Evolutionary conservation across 2,888 invertebrate species (phyloP), one percentile per base, ranked within the genome.

Genomic region (Noctua fimbriata): DNA sequence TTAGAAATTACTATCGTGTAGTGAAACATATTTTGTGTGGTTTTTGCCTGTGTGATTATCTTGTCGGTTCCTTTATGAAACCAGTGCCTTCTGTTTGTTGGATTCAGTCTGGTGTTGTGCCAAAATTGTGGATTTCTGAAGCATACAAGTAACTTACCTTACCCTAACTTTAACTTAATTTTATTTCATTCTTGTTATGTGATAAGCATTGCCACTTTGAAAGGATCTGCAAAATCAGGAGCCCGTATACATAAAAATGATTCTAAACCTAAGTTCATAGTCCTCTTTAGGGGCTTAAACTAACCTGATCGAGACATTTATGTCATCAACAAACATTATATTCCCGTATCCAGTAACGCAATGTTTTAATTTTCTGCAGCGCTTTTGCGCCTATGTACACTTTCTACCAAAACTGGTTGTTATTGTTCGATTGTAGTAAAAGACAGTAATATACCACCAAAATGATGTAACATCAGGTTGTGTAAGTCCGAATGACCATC

Each of bases 1-100:
- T 89, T 89, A 88, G 78, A 85, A 83, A 85, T 87, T 73, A 79
- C 74, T 72, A 79, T 76, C 66, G 81, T 65, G 65, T 44, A 55
- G 80, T 63, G 65, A 58, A 49, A 69, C 14, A 78, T 73, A 79
- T 84, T 84, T 79, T 84, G 79, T 79, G 73, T 49, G 75, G 60
- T 9, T 41, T 85, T 85, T 47, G 65, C 73, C 75, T 73, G 67
- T 76, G 74, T 81, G 82, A 82, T 78, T 81, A 76, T 75, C 73
- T 76, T 67, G 58, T 49, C 63, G 71, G 81, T 76, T 82, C 58
- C 67, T 86, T 60, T 77, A 76, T 76, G 65, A 73, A 77, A 58
- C 12, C 73, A 83, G 83, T 83, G 70, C 52, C 60, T 52, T 67
- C 36, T 83, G 63, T 71, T 36, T 73, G 71, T 70, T 83, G 32